Percentiles rank a stretch among this genome's conserved stretches.
phyloP scores from a whole-genome alignment of 2,797 vertebrate species.

The Rhinoraja longicauda region DNA sequence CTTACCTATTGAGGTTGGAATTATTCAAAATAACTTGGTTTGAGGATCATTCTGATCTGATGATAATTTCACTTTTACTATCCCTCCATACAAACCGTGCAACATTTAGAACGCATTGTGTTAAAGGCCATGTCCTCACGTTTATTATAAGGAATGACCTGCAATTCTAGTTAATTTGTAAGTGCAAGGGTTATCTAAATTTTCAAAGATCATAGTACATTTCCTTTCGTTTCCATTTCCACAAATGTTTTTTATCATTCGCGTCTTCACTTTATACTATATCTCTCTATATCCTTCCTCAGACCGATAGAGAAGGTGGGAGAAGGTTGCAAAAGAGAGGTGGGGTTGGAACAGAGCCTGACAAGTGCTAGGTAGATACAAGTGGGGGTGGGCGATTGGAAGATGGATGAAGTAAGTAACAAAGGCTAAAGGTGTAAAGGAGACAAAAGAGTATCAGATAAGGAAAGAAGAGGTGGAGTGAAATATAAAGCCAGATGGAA shows the following conservation, averaged over 20 bases:
- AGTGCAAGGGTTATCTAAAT: background rate
- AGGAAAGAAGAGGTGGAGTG: no score
- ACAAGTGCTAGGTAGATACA: no score
- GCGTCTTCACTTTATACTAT: background rate
- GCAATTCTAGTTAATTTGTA: no score
- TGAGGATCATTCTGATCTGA: background rate
- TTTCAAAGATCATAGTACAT: background rate
- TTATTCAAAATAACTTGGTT: background rate
- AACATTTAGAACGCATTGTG: background rate
- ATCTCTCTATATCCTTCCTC: no score
- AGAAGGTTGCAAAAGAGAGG: no score
- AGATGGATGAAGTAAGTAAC: no score
- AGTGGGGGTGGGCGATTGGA: no score
- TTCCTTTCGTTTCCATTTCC: background rate
- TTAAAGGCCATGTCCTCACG: background rate
- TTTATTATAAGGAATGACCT: background rate
- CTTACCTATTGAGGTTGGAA: background rate
- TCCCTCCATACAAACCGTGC: background rate
- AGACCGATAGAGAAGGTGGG: no score
- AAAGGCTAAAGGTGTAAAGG: no score
- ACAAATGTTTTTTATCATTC: background rate
- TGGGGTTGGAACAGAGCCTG: no score
- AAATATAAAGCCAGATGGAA: no score
- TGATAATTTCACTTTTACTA: background rate
- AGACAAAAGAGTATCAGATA: no score